Percentiles rank a stretch among this genome's conserved stretches.
phyloP scores from a whole-genome alignment of 2,888 invertebrate species.

The Matsumyia berberina region DNA sequence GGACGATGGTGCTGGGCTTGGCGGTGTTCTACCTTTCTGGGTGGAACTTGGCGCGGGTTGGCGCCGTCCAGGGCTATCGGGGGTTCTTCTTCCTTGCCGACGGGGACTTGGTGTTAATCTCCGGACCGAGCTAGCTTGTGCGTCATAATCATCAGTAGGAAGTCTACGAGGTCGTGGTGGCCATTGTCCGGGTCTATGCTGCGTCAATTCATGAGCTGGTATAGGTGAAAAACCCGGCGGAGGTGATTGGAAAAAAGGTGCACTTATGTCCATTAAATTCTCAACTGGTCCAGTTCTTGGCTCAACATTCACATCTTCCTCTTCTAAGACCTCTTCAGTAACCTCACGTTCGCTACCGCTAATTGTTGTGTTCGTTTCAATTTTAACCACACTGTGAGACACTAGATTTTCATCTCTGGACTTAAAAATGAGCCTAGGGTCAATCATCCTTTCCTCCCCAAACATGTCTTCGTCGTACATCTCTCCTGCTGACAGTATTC shows the following conservation, averaged over 20 bases:
- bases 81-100: background rate
- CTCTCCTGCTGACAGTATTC: slow-evolving; percentile 27
- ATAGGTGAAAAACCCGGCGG: slow-evolving; percentile 20
- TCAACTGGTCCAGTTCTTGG: background rate
- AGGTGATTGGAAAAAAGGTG: slow-evolving; percentile 18
- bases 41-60: no score
- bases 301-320: slow-evolving; percentile 43
- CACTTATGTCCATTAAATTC: slow-evolving; percentile 34
- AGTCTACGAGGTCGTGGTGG: slow-evolving; percentile 19
- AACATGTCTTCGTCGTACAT: slow-evolving; percentile 59
- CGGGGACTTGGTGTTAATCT: background rate
- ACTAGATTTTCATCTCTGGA: slow-evolving; percentile 32
- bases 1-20: no score
- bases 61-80: background rate
- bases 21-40: no score
- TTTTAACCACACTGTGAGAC: slow-evolving; percentile 30
- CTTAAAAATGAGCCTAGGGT: slow-evolving; percentile 38
- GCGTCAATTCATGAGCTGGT: slow-evolving; percentile 3
- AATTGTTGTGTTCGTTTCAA: slow-evolving; percentile 49
- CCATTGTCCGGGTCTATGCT: background rate
- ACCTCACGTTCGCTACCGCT: slow-evolving; percentile 34
- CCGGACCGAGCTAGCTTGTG: background rate
- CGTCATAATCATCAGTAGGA: slow-evolving; percentile 2
- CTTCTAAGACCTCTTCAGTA: slow-evolving; percentile 53
- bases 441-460: slow-evolving; percentile 7